Conservation (phyloP, 2,113 vertebrate genomes). For the Myotis yumanensis region DNA sequence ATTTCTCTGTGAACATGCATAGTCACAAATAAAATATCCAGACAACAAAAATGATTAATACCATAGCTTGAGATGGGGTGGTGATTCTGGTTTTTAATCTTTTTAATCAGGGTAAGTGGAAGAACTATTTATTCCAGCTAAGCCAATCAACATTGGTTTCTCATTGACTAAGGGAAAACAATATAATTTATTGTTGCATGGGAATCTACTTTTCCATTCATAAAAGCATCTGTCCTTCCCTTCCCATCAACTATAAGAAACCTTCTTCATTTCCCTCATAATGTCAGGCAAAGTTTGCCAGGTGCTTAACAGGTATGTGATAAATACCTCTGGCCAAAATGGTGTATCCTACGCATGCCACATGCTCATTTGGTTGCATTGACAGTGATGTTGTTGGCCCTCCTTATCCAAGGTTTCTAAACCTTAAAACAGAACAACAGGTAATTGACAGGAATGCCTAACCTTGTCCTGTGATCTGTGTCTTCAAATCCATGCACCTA, state of each 20-base stretch:
- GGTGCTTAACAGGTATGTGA: background rate
- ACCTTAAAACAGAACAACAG: background rate
- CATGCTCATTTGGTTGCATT: background rate
- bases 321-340: background rate
- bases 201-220: background rate
- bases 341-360: background rate
- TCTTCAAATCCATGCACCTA: background rate
- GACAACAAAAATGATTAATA: background rate
- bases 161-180: background rate
- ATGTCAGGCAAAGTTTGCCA: background rate
- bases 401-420: background rate
- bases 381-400: background rate
- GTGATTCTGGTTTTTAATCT: background rate
- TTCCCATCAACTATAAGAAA: background rate
- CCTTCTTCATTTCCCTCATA: background rate
- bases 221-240: background rate
- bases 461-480: background rate
- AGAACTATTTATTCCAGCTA: background rate
- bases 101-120: background rate
- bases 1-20: background rate
- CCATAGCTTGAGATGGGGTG: background rate
- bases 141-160: background rate
- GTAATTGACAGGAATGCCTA: background rate
- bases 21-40: background rate
- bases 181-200: background rate